Evolutionary conservation across 2,888 invertebrate species (phyloP), one percentile per base, ranked within the genome.

Genomic region (Pheosia gnoma): DNA sequence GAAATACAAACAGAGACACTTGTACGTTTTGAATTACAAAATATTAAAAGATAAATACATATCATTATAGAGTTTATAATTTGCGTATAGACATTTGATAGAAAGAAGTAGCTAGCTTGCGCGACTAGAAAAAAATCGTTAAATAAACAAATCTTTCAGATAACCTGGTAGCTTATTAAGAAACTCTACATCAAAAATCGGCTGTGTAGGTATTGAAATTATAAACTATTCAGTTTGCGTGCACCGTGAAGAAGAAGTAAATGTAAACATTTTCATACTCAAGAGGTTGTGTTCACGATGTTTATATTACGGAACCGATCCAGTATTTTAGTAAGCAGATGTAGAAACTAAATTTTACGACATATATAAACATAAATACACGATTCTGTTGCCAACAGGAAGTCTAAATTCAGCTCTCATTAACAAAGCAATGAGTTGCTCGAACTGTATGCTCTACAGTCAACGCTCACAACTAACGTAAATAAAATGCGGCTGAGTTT

Each of bases 321-420:
- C 25, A 55, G 13, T 39, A 55, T 55, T 55, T 39, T n/a, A 37
- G 39, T 39, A 55, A 55, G 37, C 53, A 53, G 55, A 55, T 55
- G 55, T 55, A 39, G 38, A 39, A 55, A 55, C 38, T 55, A 39
- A 55, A 39, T 41, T 49, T 60, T 45, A 53, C 53, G 52, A n/a
- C 37, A 55, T 55, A 52, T 57, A 36, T 59, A 52, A 54, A 67
- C 53, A 57, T 45, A 36, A 68, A 60, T 53, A 49, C 11, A 49
- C 47, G 25, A 55, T 13, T 39, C 51, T 51, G 59, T 57, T 68
- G 71, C 71, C 71, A 71, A 71, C 43, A 63, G 59, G 59, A 65
- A 63, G 59, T 45, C 57, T 57, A 45, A 57, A 57, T 55, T 13
- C 9, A 55, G 39, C 6, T 39, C 51, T 51, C 51, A 51, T 51